Evolutionary conservation across 2,888 invertebrate species (phyloP), one percentile per base, ranked within the genome.

Genomic region (Meiosimyza platycephala): DNA sequence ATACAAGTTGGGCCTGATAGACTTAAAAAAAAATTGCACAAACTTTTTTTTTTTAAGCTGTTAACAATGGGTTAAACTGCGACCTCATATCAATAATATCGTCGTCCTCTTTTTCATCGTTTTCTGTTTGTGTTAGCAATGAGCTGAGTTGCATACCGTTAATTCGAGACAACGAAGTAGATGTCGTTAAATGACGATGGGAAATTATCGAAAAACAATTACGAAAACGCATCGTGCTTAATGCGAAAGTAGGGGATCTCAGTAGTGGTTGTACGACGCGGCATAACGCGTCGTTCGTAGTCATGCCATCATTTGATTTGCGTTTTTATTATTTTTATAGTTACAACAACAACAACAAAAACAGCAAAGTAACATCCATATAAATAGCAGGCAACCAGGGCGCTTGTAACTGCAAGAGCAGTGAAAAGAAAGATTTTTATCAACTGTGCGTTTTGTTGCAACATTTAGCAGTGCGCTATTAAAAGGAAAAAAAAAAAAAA

Each of bases 191-290:
- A 12, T 54, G 12, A 16, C 63, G 64, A 82, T 80, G 82, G 76
- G 81, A 83, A 82, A 82, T 81, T 80, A 82, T 83, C 82, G 80
- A 82, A 82, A 79, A 80, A 81, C 81, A 82, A 83, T 81, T 62
- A 60, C 68, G 48, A 22, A 12, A n/a, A 22, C 33, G 60, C 40
- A 40, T 60, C 22, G 22, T 6, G 28, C 33, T 22, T 33, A 40
- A 33, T 60, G 60, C n/a, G 28, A 40, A 33, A 33, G 60, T 54
- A 16, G 5, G n/a, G 6, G 13, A 16, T 54, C 54, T 15, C 54
- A n/a, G 7, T 9, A 50, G 59, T 16, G 13, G 50, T 22, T 6
- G 55, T 18, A 15, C 57, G 6, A 51, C 33, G 16, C 18, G 51
- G 62, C 68, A 50, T 59, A 59, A 68, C 68, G 69, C 62, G 62